Conservation (phyloP, 2,113 vertebrate species). For the Rhegmatorhina hoffmannsi region DNA sequence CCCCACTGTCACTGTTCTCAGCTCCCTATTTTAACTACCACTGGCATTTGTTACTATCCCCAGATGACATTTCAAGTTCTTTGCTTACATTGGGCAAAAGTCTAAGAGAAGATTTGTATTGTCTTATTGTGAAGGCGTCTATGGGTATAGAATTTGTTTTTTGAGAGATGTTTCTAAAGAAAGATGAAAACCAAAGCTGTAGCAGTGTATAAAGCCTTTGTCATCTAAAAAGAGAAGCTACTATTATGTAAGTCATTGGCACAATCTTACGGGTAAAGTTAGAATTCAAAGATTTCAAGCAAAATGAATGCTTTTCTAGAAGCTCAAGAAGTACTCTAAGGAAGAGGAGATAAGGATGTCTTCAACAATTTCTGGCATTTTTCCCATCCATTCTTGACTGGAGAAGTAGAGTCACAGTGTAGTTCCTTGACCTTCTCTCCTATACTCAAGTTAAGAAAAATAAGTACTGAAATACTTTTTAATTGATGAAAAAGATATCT, state of each 20-base stretch:
- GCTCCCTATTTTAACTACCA: constrained; percentile 4
- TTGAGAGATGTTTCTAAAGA: neutral
- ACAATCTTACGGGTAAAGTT: neutral
- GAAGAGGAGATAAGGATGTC: neutral
- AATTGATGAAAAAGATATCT: neutral
- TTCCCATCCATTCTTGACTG: neutral
- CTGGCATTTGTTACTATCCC: neutral
- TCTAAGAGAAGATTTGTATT: neutral
- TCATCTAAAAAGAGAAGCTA: neutral
- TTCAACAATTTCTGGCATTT: neutral
- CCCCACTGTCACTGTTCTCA: neutral
- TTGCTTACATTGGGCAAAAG: constrained; percentile 1
- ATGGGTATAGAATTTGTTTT: neutral
- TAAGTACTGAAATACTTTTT: neutral
- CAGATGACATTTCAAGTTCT: neutral
- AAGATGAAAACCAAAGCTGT: neutral
- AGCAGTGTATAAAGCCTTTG: neutral
- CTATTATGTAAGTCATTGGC: neutral
- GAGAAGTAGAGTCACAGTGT: neutral
- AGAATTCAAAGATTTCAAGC: neutral
- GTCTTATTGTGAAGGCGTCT: neutral
- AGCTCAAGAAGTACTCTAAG: neutral
- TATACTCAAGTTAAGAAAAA: neutral
- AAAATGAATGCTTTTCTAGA: neutral
- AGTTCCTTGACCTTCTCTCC: neutral